Base-by-base conservation (phyloP, 2,797 vertebrate species). In the Sparus aurata region DNA sequence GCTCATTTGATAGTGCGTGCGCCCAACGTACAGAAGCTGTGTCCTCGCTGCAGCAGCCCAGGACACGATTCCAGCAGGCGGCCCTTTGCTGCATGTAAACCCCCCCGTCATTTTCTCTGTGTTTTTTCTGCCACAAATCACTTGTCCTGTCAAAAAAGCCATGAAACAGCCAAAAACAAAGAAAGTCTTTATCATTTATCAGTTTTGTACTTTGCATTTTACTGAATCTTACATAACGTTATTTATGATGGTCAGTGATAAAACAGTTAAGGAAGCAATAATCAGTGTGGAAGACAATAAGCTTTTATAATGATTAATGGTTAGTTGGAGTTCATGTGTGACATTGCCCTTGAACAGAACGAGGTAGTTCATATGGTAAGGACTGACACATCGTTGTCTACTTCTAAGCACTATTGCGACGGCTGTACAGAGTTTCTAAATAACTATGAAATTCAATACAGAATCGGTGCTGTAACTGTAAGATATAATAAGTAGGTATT, bases 201-300 rank as follows among this genome's bases (percentile, higher is more conserved):
- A 25, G 23, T 22, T 25, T 20, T 73, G 69, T 22, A 78, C 80
- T 82, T 83, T 87, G 61, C 45, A 58, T 76, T 76, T 64, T 62
- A 22, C 17, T 53, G 73, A 8, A 9, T 15, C 41, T 34, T 34
- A 9, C 8, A 9, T n/a, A 59, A 72, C 18, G 22, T 47, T 20
- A 69, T 77, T 67, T 54, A 73, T 63, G 34, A 10, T 22, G 9
- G 15, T 34, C 57, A 47, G 66, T 15, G 45, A n/a, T 63, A 74
- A 34, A 34, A 30, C 38, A 53, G 41, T 46, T 59, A 45, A 61
- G 1, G 0, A 53, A 45, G 46, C 34, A 63, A 50, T 72, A 66
- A 85, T 72, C 38, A 47, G 10, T 61, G 10, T 12, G 1, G 13
- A 17, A 74, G 79, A 84, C 87, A 73, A 76, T 41, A 27, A 5